These are phyloP conservation scores for Calidris pugnax DNA, from an alignment of 2,113 vertebrate genomes.

Conservation along the genomic window DNA sequence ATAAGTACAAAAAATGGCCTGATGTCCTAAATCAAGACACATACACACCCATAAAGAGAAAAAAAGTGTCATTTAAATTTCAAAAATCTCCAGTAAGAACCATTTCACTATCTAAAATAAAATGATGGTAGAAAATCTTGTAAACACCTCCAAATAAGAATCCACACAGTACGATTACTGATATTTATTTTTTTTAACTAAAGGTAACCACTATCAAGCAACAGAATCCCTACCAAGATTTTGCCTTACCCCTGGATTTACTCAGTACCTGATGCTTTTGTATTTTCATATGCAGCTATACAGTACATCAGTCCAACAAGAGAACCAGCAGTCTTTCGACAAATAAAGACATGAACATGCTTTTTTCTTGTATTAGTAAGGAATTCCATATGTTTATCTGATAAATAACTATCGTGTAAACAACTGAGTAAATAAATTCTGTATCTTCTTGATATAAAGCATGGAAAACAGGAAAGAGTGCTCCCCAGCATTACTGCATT, in stretches of 20 bases:
- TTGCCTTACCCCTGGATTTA: background rate
- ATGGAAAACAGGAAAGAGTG: background rate
- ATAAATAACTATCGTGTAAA: background rate
- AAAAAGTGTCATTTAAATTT: background rate
- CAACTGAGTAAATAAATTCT: background rate
- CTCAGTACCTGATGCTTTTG: background rate
- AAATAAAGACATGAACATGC: background rate
- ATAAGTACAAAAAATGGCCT: background rate
- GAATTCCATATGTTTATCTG: background rate
- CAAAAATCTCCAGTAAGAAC: background rate
- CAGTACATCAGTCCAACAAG: background rate
- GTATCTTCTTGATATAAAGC: background rate
- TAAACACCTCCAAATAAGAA: background rate
- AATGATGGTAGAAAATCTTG: background rate
- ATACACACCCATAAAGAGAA: background rate
- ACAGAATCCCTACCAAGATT: background rate
- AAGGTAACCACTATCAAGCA: background rate
- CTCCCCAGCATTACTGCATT: background rate
- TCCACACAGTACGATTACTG: background rate
- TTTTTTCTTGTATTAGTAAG: background rate
- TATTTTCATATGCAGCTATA: background rate
- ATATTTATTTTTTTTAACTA: background rate
- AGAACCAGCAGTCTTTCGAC: background rate
- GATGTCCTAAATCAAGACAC: background rate
- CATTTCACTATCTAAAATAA: background rate